phyloP scores from a whole-genome alignment of 2,888 invertebrate species.

The Philhelius pedissequus region DNA sequence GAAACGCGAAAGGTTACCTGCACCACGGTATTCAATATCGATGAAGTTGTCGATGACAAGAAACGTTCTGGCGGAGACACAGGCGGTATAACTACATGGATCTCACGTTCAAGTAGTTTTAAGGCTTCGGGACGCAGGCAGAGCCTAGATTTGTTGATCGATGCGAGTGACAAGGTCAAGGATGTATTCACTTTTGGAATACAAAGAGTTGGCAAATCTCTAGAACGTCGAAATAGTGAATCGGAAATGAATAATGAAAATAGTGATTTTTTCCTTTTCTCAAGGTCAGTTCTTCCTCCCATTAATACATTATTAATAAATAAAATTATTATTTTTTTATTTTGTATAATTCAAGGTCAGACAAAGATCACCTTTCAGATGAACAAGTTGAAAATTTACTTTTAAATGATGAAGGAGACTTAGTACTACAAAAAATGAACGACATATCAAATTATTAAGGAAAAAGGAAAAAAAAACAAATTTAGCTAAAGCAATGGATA shows the following conservation, averaged over 20 bases:
- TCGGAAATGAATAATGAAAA: conserved; percentile 81
- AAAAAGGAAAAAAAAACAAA: not conserved
- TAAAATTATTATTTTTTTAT: not conserved
- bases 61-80: conserved; percentile 79
- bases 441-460: conserved; percentile 70
- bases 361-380: conserved; percentile 78
- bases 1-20: conserved; percentile 78
- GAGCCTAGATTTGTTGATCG: conserved; percentile 87
- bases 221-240: conserved; percentile 86
- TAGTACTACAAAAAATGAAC: conserved; percentile 67
- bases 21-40: conserved; percentile 76
- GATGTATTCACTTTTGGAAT: conserved; percentile 89
- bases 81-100: conserved; percentile 72
- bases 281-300: conserved; percentile 75
- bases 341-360: conserved; percentile 73
- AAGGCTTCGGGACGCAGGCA: conserved; percentile 81
- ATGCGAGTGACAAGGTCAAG: conserved; percentile 89
- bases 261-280: conserved; percentile 78
- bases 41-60: conserved; percentile 76
- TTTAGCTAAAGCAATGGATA: conserved; percentile 60
- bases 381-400: conserved; percentile 79
- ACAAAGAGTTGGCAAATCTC: conserved; percentile 84
- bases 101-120: conserved; percentile 77
- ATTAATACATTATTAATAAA: not conserved
- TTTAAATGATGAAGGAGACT: conserved; percentile 75